Evolutionary conservation across 1,140 invertebrate genomes (phyloP).

Genomic region (roundworm (Caenorhabditis elegans)): DNA sequence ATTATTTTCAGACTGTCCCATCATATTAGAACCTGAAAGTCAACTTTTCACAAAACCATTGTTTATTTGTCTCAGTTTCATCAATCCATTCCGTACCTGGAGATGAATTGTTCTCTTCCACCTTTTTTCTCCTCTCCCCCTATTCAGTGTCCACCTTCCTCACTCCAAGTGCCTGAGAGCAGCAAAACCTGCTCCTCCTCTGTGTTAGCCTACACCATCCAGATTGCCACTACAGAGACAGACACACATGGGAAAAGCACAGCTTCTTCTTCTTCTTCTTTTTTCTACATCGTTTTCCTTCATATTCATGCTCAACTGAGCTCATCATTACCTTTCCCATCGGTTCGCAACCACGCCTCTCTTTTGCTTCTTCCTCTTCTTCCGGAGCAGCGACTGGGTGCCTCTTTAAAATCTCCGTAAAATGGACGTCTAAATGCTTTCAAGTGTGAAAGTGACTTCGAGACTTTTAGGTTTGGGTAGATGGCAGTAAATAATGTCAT

Average conservation of each 20-base stretch:
- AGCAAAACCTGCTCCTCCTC: background rate
- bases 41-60: no score
- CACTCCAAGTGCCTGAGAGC: background rate
- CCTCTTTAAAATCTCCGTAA: background rate
- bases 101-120: background rate
- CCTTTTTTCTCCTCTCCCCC: background rate
- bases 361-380: constrained; percentile 5
- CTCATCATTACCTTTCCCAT: constrained; percentile 1
- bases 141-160: background rate
- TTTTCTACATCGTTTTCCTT: background rate
- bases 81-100: background rate
- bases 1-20: no score
- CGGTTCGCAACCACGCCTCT: background rate
- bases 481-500: background rate
- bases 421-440: constrained; percentile 13
- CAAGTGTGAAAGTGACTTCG: constrained; percentile 2
- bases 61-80: no score
- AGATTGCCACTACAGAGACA: background rate
- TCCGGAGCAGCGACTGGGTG: background rate
- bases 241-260: background rate
- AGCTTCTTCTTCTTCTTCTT: background rate
- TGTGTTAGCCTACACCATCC: background rate
- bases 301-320: constrained; percentile 31
- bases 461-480: background rate
- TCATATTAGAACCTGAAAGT: no score